phyloP scores from a whole-genome alignment of 2,888 invertebrate species.

The Oscheius onirici region DNA sequence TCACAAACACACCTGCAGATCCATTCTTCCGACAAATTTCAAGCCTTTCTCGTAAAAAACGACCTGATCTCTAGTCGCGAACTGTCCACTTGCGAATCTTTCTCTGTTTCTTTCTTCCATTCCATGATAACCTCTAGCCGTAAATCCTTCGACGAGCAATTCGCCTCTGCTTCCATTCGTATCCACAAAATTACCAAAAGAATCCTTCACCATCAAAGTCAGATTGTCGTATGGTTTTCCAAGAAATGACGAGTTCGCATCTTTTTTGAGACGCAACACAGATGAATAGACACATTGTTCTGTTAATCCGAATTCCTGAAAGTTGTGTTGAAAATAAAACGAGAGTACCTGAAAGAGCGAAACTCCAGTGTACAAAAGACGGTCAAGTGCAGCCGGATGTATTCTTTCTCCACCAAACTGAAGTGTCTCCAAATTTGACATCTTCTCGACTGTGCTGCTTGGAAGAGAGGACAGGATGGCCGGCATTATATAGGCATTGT shows the following conservation, averaged over 20 bases:
- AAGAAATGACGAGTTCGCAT: slow-evolving; percentile 29
- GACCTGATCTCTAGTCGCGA: slow-evolving; percentile 38
- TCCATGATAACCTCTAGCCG: slow-evolving; percentile 25
- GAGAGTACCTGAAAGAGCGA: slow-evolving; percentile 14
- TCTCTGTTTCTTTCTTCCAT: slow-evolving; percentile 8
- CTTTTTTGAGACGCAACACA: slow-evolving; percentile 33
- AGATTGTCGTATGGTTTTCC: slow-evolving; percentile 49
- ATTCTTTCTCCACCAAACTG: slow-evolving; percentile 61
- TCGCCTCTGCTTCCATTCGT: slow-evolving; percentile 13
- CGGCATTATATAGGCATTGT: slow-evolving; percentile 66
- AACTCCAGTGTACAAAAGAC: background rate
- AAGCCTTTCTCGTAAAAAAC: slow-evolving; percentile 4
- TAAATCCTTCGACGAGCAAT: slow-evolving; percentile 4
- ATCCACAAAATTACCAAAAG: slow-evolving; percentile 11
- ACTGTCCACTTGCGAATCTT: slow-evolving; percentile 6
- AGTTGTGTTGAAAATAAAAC: background rate
- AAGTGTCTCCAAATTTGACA: slow-evolving; percentile 36
- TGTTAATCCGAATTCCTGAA: slow-evolving; percentile 62
- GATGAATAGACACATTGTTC: slow-evolving; percentile 64
- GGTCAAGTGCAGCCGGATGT: background rate
- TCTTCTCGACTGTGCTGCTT: background rate
- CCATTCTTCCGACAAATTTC: slow-evolving; percentile 53
- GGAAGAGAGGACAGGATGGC: slow-evolving; percentile 44
- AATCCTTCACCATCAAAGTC: background rate
- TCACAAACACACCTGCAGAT: slow-evolving; percentile 36